These are phyloP conservation scores for Lasioglossum lativentre DNA, from an alignment of 2,888 invertebrate genomes.

Conservation along the genomic window DNA sequence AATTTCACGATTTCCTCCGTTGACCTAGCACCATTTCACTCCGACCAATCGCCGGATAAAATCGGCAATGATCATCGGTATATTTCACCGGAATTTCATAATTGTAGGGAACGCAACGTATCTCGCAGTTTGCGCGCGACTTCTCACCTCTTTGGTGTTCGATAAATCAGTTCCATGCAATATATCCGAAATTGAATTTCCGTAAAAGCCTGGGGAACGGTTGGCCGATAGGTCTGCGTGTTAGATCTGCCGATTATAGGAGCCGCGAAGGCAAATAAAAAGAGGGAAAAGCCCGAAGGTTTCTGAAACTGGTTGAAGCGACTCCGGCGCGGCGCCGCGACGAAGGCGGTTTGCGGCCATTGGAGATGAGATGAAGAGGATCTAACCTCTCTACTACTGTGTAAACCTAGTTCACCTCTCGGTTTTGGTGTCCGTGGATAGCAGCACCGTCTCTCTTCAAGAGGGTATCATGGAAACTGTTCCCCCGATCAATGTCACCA, in stretches of 20 bases:
- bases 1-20: too few relatives aligned
- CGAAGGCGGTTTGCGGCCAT: conserved; percentile 57
- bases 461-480: conserved; percentile 61
- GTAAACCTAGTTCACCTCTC: conserved; percentile 60
- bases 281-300: conserved; percentile 8
- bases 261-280: conserved; percentile 50
- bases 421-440: conserved; percentile 35
- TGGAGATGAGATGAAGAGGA: conserved; percentile 65
- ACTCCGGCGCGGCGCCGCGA: background rate
- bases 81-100: background rate
- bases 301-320: conserved; percentile 27
- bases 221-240: conserved; percentile 36
- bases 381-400: conserved; percentile 43
- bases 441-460: conserved; percentile 36
- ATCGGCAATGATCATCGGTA: background rate
- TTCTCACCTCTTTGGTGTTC: conserved; percentile 6
- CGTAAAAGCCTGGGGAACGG: background rate
- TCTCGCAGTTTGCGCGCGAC: background rate
- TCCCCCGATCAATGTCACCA: conserved; percentile 74
- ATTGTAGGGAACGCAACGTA: background rate
- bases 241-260: conserved; percentile 48
- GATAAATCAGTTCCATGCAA: conserved; percentile 45
- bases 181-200: conserved; percentile 44
- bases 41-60: too few relatives aligned
- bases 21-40: too few relatives aligned